Base-by-base conservation (phyloP, 2,113 vertebrate species). In the Eulemur macaco region DNA sequence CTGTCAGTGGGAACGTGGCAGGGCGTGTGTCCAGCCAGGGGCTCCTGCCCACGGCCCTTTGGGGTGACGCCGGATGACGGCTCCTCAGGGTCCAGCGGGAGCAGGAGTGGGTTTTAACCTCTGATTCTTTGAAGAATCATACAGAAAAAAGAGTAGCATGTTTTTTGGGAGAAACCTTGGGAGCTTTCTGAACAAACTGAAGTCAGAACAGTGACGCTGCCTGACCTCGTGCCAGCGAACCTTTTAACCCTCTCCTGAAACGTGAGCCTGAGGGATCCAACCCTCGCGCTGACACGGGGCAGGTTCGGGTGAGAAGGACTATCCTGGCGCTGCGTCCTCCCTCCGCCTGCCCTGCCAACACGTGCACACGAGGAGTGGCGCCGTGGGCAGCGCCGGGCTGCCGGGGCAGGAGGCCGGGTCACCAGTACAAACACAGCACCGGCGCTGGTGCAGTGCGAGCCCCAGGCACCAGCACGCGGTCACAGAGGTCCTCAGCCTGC, bases 401-500 rank as follows among this genome's bases (percentile, higher is more conserved):
- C 83, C 31, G 8, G 37, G 5, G 37, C 8, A 47, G 60, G 87
- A 52, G 13, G 58, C 14, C 5, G 39, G 25, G 8, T 58, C 42
- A 5, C 74, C 34, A 15, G 74, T 21, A 8, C 12, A 54, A 0
- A 14, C 2, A 1, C 2, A 9, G 58, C 11, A 37, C 58, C 1
- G 0, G 0, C 0, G 8, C 15, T 25, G 1, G 37, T 6, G 5
- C 17, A 54, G 52, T 18, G 52, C 14, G 27, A 14, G 88, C 27
- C 0, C 18, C 52, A 25, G 2, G n/a, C 23, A 0, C 12, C 6
- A 3, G 66, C 37, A 0, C 10, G 64, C 88, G 7, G 87, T 88
- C 92, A 58, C 69, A 68, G 47, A 91, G 96, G 73, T 93, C 97
- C 98, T 68, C 78, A 68, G 87, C 91, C 69, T 87, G 87, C 89